Base-by-base conservation (phyloP, 2,797 vertebrate species). In the Pangasius sanitwongsei region DNA sequence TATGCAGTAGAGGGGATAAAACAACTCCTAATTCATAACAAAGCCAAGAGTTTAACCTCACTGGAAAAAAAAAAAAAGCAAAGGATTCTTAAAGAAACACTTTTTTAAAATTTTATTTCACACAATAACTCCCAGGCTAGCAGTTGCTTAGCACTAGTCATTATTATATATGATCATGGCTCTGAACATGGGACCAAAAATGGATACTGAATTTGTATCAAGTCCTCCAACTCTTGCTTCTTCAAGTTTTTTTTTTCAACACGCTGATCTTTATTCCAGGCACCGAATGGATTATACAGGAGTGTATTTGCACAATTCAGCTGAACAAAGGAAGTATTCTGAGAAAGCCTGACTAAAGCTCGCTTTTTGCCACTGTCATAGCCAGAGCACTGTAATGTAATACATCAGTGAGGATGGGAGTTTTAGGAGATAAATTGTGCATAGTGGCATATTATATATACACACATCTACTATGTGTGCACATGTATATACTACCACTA, bases 201-300 rank as follows among this genome's bases (percentile, higher is more conserved):
- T 85, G 70, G 50, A 87, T 77, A 87, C 84, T 88, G 86, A 72
- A 93, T 95, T 95, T 94, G 93, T 94, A 93, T 95, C 93, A 92
- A 90, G 92, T 90, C 92, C 92, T 91, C 92, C 90, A 78, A 92
- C 90, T 92, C 82, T 90, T 89, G 92, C 90, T 34, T 86, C 88
- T 89, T 75, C 80, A 74, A 6, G 44, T 0, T n/a, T 48, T 85
- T 85, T 85, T 83, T 89, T 67, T 77, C 55, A 72, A 87, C 87
- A 90, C 6, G 31, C 93, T 95, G 94, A 95, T 96, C 93, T 94
- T 94, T 95, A 94, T 95, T 95, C 95, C 95, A 95, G 95, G 92
- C 94, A 92, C 87, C 89, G 90, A 95, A 94, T 95, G 94, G 94
- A 94, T 95, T 95, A 91, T 90, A 91, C 95, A 95, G 96, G 92